A percentile compares a stretch with the other conserved stretches of the same genome.
Conservation (phyloP, 2,113 vertebrate genomes). For the Percina caprodes region DNA sequence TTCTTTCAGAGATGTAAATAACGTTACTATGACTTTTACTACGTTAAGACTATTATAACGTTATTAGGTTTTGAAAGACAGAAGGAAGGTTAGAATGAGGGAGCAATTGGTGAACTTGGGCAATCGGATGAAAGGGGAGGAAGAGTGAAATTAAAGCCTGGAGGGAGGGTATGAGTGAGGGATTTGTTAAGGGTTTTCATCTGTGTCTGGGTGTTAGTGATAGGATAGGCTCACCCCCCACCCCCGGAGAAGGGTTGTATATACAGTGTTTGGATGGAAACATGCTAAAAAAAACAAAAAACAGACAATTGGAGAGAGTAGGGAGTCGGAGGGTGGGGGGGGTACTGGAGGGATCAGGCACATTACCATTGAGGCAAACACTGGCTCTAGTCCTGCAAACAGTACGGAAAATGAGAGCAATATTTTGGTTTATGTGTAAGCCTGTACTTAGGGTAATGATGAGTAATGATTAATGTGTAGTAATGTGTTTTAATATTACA, state of each 20-base stretch:
- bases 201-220: constrained; percentile 32
- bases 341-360: constrained; percentile 43
- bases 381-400: constrained; percentile 47
- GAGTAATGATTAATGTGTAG: constrained; percentile 28
- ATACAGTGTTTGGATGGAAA: constrained; percentile 35
- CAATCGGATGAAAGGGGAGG: constrained; percentile 35
- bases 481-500: constrained; percentile 6
- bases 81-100: constrained; percentile 12
- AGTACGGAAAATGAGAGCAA: constrained; percentile 52
- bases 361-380: constrained; percentile 27
- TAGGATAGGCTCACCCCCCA: background rate
- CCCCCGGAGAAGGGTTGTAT: background rate
- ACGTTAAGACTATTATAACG: too few relatives aligned
- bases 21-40: constrained; percentile 32
- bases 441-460: constrained; percentile 48
- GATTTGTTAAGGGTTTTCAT: constrained; percentile 38
- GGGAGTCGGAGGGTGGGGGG: constrained; percentile 25
- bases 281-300: constrained; percentile 30
- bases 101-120: constrained; percentile 18
- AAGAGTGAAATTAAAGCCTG: constrained; percentile 30
- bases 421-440: constrained; percentile 13
- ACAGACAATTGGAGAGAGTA: constrained; percentile 14
- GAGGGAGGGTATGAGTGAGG: background rate
- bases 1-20: constrained; percentile 20
- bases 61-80: constrained; percentile 3